Percentiles rank a stretch among this genome's conserved stretches.
phyloP scores from a whole-genome alignment of 2,888 invertebrate species.

The Matsumyia berberina region DNA sequence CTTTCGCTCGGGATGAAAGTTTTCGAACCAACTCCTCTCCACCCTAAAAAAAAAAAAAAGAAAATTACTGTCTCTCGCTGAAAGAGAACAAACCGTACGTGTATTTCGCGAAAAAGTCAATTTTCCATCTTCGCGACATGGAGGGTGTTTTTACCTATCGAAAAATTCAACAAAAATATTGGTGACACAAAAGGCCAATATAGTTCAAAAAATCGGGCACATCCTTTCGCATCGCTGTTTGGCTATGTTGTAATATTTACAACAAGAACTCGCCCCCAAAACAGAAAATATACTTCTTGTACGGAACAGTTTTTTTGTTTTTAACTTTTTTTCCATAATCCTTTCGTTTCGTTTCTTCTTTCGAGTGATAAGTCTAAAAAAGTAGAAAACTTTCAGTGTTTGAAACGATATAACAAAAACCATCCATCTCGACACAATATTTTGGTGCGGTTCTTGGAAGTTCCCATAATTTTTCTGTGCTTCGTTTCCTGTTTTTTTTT shows the following conservation, averaged over 20 bases:
- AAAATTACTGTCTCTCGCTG: slow-evolving; percentile 60
- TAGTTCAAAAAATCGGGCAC: slow-evolving; percentile 34
- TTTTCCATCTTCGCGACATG: slow-evolving; percentile 79
- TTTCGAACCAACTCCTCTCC: slow-evolving; percentile 73
- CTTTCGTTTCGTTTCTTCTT: slow-evolving; percentile 33
- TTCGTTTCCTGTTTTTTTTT: slow-evolving; percentile 37
- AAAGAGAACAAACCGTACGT: slow-evolving; percentile 72
- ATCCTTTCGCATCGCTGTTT: slow-evolving; percentile 3
- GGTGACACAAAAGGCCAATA: slow-evolving; percentile 64
- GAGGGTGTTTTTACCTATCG: slow-evolving; percentile 79
- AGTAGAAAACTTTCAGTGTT: slow-evolving; percentile 31
- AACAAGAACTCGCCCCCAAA: slow-evolving; percentile 31
- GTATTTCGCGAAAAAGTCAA: slow-evolving; percentile 78
- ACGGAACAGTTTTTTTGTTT: slow-evolving; percentile 37
- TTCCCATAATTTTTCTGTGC: slow-evolving; percentile 27
- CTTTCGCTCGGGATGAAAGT: slow-evolving; percentile 30
- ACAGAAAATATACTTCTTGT: slow-evolving; percentile 30
- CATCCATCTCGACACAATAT: slow-evolving; percentile 41
- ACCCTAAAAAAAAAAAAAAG: slow-evolving; percentile 42
- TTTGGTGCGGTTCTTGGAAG: slow-evolving; percentile 65
- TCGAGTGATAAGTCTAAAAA: slow-evolving; percentile 6
- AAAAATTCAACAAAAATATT: slow-evolving; percentile 77
- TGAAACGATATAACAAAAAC: slow-evolving; percentile 15
- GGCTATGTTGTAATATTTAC: slow-evolving; percentile 58
- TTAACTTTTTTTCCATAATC: slow-evolving; percentile 22